These are phyloP conservation scores for Callipepla squamata DNA, from an alignment of 2,113 vertebrate species.

Conservation along the genomic window DNA sequence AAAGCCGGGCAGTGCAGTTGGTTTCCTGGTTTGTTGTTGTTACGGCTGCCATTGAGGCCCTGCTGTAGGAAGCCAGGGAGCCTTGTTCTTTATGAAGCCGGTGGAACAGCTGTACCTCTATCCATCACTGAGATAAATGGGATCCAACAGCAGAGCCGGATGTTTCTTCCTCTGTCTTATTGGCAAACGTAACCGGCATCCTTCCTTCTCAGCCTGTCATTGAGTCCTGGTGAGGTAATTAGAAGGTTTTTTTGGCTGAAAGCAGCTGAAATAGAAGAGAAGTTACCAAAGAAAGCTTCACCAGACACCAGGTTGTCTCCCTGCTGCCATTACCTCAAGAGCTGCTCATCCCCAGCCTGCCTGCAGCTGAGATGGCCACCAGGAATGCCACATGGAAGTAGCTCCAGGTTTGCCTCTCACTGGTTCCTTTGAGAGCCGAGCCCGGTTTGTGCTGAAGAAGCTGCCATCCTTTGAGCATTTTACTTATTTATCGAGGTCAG, in stretches of 20 bases:
- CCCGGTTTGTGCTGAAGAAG: constrained; percentile 14
- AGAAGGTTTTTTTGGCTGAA: background rate
- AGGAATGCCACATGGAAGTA: constrained; percentile 46
- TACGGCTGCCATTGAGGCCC: constrained; percentile 43
- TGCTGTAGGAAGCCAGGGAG: constrained; percentile 51
- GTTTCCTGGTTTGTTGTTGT: constrained; percentile 71
- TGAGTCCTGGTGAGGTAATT: background rate
- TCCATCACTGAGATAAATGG: constrained; percentile 58
- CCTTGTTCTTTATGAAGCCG: constrained; percentile 67
- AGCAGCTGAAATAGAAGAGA: background rate
- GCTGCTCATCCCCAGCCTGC: background rate
- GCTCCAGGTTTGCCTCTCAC: constrained; percentile 15
- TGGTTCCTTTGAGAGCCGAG: background rate
- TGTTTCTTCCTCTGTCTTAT: constrained; percentile 36
- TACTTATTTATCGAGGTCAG: constrained; percentile 66
- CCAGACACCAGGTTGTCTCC: background rate
- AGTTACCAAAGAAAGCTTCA: background rate
- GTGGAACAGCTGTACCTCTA: constrained; percentile 64
- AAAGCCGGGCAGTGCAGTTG: constrained; percentile 41
- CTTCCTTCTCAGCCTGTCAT: background rate
- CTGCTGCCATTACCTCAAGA: background rate
- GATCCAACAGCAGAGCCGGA: background rate
- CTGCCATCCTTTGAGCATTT: constrained; percentile 44
- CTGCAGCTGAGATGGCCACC: constrained; percentile 18
- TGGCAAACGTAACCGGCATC: constrained; percentile 2